Base-by-base conservation (phyloP, 1,140 invertebrate species). In the Euura saliciscinereae region DNA sequence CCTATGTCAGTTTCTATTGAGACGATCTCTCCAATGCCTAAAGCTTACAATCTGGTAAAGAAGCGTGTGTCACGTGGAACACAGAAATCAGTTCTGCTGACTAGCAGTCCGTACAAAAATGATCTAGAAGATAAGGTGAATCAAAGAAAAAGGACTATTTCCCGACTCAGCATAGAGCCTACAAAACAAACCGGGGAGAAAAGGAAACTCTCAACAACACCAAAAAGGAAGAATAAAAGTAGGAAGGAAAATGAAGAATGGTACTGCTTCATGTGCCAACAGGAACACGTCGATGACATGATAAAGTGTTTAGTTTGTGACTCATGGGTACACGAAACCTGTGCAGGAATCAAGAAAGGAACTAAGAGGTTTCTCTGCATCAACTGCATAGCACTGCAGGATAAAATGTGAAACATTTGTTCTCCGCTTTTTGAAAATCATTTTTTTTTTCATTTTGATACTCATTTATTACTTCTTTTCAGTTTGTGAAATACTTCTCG, bases 351-450 rank as follows among this genome's bases (percentile, higher is more conserved):
- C 11, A 51, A 51, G 11, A 51, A 51, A 51, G 46, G 6, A 51
- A 51, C 46, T 5, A 51, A 51, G 11, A 51, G 46, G 46, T 51
- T 51, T 11, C 5, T 51, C 11, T 51, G 46, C 46, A 51, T 51
- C 46, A 51, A 51, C 46, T 51, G 46, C n/a, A n/a, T n/a, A n/a
- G n/a, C n/a, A n/a, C n/a, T 51, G 46, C 46, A 51, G 46, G 46
- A 51, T 51, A 51, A 51, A 51, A 11, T 11, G 11, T 51, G 46
- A 51, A 51, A 51, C 46, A 11, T 51, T 51, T 11, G 46, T 51
- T 51, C 11, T 5, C 11, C 46, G 46, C 46, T 11, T 5, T 51
- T 5, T 51, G 5, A n/a, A n/a, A n/a, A n/a, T 51, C 11, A 6
- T 51, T 6, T 51, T 51, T 51, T 51, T 6, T 51, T 6, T 51